Percentiles rank a stretch among this genome's conserved stretches.
Evolutionary conservation across 2,113 vertebrate species (phyloP).

Genomic region (Malurus melanocephalus): DNA sequence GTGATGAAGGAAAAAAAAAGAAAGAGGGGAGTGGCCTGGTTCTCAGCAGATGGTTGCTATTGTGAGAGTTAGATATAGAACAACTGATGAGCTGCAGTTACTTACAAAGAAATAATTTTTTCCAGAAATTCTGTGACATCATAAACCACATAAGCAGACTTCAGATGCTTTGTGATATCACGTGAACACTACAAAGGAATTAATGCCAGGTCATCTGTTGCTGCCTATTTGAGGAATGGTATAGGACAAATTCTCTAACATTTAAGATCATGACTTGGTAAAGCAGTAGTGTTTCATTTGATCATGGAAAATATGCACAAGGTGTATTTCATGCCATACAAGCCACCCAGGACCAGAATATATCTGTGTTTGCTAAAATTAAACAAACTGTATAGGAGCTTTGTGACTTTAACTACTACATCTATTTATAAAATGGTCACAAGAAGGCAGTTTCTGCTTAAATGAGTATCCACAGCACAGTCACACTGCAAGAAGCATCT

Average conservation of each 20-base stretch:
- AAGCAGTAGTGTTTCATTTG: neutral
- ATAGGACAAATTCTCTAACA: neutral
- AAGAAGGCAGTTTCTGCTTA: neutral
- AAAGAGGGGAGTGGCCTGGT: neutral
- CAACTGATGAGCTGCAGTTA: constrained; percentile 17
- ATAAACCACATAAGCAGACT: constrained; percentile 18
- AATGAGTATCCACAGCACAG: neutral
- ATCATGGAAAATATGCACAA: neutral
- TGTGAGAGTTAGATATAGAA: constrained; percentile 48
- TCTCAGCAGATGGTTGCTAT: constrained; percentile 44
- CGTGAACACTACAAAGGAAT: neutral
- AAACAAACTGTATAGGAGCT: neutral
- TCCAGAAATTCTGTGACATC: constrained; percentile 40
- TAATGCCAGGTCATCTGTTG: neutral
- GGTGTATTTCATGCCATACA: neutral
- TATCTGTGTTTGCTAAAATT: neutral
- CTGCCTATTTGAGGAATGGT: neutral
- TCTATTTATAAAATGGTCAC: neutral
- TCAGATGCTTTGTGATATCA: constrained; percentile 9
- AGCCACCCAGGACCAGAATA: neutral
- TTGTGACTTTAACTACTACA: neutral
- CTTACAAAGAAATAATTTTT: constrained; percentile 50
- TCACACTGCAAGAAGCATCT: neutral
- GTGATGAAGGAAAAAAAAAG: constrained; percentile 9
- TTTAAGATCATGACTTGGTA: neutral